Conservation (phyloP, 2,113 vertebrate genomes). For the mouse (Mus musculus) region DNA sequence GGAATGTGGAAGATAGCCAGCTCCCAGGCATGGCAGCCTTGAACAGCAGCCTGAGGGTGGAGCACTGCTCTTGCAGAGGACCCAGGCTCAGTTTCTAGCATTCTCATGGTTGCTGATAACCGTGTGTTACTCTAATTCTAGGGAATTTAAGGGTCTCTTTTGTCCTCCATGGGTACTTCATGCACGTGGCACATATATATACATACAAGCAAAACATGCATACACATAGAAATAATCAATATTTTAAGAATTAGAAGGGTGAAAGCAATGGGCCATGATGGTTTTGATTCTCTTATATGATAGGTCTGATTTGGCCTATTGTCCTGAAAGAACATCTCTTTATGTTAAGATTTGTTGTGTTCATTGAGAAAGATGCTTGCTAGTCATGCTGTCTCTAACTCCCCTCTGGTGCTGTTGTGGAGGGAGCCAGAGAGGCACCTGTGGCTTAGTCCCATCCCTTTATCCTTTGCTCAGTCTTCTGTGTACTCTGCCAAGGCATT, state of each 20-base stretch:
- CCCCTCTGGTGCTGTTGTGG: neutral
- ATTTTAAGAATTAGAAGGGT: neutral
- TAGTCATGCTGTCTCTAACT: neutral
- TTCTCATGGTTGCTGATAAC: neutral
- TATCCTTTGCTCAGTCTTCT: neutral
- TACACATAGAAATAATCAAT: neutral
- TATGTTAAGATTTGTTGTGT: constrained; percentile 28
- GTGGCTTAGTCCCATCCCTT: no score
- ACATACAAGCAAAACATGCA: neutral
- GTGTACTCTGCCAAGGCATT: neutral
- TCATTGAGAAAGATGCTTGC: neutral
- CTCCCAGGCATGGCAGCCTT: neutral
- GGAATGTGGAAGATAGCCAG: neutral
- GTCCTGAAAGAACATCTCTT: neutral
- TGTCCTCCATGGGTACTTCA: neutral
- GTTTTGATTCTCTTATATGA: neutral
- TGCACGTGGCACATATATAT: neutral
- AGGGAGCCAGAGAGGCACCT: neutral
- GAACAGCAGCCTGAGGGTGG: neutral
- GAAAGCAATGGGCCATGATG: neutral
- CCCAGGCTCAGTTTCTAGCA: neutral
- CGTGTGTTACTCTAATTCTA: neutral
- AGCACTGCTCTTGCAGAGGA: neutral
- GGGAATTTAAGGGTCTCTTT: neutral
- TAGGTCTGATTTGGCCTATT: neutral